Conservation (phyloP, 2,113 vertebrate species). For the Geococcyx californianus region DNA sequence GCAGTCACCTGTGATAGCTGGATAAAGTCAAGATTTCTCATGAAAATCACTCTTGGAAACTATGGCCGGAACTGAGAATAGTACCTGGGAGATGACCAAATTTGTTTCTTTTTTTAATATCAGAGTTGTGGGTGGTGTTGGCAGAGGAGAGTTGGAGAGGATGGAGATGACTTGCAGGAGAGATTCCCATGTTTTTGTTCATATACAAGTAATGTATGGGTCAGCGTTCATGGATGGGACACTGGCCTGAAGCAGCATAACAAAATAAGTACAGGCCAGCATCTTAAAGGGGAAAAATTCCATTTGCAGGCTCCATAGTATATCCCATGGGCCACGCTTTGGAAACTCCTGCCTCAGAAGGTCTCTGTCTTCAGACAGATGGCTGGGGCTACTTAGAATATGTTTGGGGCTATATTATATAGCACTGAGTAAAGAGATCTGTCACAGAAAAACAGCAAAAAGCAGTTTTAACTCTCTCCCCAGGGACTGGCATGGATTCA, state of each 20-base stretch:
- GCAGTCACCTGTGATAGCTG: background rate
- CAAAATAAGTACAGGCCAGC: background rate
- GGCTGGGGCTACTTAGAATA: constrained; percentile 38
- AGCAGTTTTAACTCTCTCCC: constrained; percentile 33
- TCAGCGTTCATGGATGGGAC: background rate
- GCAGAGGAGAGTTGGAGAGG: background rate
- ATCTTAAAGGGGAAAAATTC: background rate
- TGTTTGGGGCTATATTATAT: constrained; percentile 48
- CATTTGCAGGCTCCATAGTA: background rate
- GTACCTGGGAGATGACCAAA: background rate
- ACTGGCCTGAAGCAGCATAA: background rate
- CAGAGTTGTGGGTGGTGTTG: background rate
- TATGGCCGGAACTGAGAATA: background rate
- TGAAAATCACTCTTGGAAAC: background rate
- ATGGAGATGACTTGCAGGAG: background rate
- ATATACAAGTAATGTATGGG: background rate
- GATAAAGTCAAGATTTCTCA: background rate
- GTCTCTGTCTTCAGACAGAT: constrained; percentile 52
- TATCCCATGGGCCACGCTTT: constrained; percentile 29
- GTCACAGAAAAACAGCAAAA: background rate
- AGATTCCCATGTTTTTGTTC: background rate
- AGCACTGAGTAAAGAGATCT: constrained; percentile 48
- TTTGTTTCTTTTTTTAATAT: background rate
- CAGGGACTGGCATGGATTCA: background rate
- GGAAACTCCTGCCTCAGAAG: constrained; percentile 45